Conservation (phyloP, 2,797 vertebrate genomes). For the Neostethus bicornis region DNA sequence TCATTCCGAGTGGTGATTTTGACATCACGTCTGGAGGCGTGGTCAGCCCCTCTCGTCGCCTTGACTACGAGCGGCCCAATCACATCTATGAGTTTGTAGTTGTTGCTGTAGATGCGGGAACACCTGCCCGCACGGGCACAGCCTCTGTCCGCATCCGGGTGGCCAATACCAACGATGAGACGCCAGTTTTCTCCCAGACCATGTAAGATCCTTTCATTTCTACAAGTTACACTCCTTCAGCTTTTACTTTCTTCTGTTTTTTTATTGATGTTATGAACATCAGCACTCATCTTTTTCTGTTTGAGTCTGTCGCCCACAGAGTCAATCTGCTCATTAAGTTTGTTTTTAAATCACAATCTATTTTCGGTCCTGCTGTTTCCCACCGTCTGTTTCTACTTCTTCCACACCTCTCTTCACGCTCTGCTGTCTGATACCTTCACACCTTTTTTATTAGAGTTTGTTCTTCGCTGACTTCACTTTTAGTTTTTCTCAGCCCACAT, state of each 20-base stretch:
- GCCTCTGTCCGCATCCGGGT: constrained; percentile 86
- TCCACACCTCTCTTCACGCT: constrained; percentile 29
- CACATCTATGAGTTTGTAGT: constrained; percentile 90
- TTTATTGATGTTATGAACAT: neutral
- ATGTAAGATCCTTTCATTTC: constrained; percentile 69
- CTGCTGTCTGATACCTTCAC: constrained; percentile 23
- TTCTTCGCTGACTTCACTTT: neutral
- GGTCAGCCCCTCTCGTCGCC: constrained; percentile 80
- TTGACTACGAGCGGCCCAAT: constrained; percentile 88
- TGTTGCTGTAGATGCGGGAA: constrained; percentile 86
- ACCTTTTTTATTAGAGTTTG: constrained; percentile 4
- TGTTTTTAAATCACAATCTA: constrained; percentile 42
- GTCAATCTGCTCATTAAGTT: constrained; percentile 37
- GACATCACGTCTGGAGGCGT: constrained; percentile 83
- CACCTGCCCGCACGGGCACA: constrained; percentile 84
- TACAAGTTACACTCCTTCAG: neutral
- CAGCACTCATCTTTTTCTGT: neutral
- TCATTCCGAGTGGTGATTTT: constrained; percentile 84
- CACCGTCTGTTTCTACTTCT: constrained; percentile 40
- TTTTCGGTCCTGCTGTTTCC: constrained; percentile 31
- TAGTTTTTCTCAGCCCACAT: neutral
- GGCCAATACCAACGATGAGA: constrained; percentile 86
- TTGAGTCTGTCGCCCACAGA: constrained; percentile 34
- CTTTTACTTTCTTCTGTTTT: neutral
- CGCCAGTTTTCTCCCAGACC: constrained; percentile 87